Base-by-base conservation (phyloP, 2,797 vertebrate genomes). In the Phrynocephalus forsythii region DNA sequence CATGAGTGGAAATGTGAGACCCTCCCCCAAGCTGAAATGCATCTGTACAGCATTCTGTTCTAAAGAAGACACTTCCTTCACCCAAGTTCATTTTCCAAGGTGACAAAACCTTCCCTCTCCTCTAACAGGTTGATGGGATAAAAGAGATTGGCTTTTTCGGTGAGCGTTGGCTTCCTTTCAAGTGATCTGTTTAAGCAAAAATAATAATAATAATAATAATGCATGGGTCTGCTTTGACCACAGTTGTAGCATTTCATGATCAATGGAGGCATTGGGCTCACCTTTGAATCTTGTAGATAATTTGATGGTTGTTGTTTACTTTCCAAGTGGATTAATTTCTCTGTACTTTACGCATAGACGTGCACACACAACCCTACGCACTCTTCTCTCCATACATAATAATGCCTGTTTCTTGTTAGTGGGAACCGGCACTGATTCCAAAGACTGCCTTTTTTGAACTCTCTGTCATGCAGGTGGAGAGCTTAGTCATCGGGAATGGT, bases 401-500 rank as follows among this genome's bases (percentile, higher is more conserved):
- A 94, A 95, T 94, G 96, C 91, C 89, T 93, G 92, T 96, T 97
- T 94, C 89, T 96, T 95, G 94, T 95, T 96, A 95, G 96, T 95
- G 96, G 95, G 94, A 95, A 93, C 92, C 95, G 95, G 94, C 95
- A 95, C 95, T 95, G 95, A 95, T 95, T 97, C 96, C 96, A 97
- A 97, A 97, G 96, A 97, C 96, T 97, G 96, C 95, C 95, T 96
- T 96, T 44, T 88, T 96, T 94, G 95, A 96, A 96, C 96, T 96
- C 93, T 96, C 90, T 87, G 85, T 90, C 93, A 94, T 93, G 96
- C 95, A 95, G 96, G 95, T 82, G 95, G 95, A 94, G 95, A 94
- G 96, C 38, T 56, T 94, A 93, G 94, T 96, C 94, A 95, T 96
- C 96, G 96, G 94, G 95, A 94, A 94, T 94, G 95, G 94, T 96